A percentile compares a stretch with the other conserved stretches of the same genome.
Evolutionary conservation across 2,888 invertebrate species (phyloP).

Genomic region (Platycheirus albimanus): DNA sequence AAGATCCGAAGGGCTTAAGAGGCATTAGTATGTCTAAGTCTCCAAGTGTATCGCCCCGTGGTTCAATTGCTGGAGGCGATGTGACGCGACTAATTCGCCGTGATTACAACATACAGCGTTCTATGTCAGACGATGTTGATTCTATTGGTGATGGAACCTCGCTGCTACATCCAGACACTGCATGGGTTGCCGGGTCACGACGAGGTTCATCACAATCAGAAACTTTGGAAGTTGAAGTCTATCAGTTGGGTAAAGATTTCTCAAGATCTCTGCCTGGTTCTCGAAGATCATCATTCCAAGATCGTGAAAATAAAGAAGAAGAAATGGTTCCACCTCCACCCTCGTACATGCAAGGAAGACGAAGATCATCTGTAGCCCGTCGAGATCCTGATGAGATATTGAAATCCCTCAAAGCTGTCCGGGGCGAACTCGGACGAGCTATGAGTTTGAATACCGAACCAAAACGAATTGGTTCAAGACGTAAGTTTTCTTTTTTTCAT

Average conservation of each 20-base stretch:
- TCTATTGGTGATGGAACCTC: conserved; percentile 90
- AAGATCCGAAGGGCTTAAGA: conserved; percentile 89
- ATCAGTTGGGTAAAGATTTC: conserved; percentile 93
- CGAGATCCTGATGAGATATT: conserved; percentile 93
- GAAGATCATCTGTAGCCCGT: conserved; percentile 91
- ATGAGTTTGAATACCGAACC: conserved; percentile 89
- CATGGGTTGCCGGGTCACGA: conserved; percentile 90
- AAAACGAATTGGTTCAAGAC: conserved; percentile 86
- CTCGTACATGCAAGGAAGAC: conserved; percentile 87
- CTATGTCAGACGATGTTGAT: conserved; percentile 90
- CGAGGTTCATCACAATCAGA: conserved; percentile 95
- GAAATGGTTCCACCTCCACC: conserved; percentile 83
- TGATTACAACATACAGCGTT: conserved; percentile 90
- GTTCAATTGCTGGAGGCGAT: conserved; percentile 86
- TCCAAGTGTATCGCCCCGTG: conserved; percentile 90
- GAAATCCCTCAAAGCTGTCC: conserved; percentile 90
- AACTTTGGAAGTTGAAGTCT: conserved; percentile 92
- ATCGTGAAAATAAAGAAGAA: conserved; percentile 86
- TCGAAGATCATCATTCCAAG: conserved; percentile 92
- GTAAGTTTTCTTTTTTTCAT: conserved; percentile 84
- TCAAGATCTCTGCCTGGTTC: conserved; percentile 93
- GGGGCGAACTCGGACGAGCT: conserved; percentile 91
- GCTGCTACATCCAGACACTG: conserved; percentile 93
- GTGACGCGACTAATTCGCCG: conserved; percentile 87
- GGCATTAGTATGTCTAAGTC: conserved; percentile 85